Evolutionary conservation across 2,888 invertebrate genomes (phyloP), one percentile per base, ranked within the genome.

Genomic region (Polymixis lichenea): DNA sequence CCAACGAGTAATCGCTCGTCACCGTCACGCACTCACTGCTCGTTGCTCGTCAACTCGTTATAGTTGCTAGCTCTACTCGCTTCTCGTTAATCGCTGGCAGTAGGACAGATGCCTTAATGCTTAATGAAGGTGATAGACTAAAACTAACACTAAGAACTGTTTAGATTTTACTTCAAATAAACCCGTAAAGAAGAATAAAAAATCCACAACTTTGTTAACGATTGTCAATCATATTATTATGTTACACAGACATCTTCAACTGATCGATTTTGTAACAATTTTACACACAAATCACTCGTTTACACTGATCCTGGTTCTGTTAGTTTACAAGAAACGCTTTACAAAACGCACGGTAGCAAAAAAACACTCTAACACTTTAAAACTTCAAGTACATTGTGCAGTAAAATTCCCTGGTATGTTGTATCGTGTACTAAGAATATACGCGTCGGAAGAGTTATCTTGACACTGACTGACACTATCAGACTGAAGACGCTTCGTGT

Each of bases 401-500:
- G 58, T 56, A 70, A 66, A 77, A 46, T 19, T 25, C 51, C 2
- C 19, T n/a, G 32, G 32, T 49, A 15, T 32, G 25, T n/a, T 32
- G 13, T 25, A 28, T 28, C 19, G 19, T 46, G 46, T 17, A 85
- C 75, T 53, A 69, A 56, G 82, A 28, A 61, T 62, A 65, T 69
- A 66, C 7, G 69, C 68, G 53, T 28, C 68, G 61, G 56, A 13
- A 13, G 64, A 25, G 19, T 90, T 93, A 92, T 92, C 92, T 92
- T 83, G 92, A 92, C 91, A 77, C 15, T 85, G 87, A 87, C 68
- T 84, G 89, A 87, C 87, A 61, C 38, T 90, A 89, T 89, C 90
- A 55, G 19, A 66, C 4, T 55, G 46, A 13, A 56, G 64, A 38
- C 32, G 43, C 28, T 83, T 70, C 56, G 55, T 58, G 43, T 82